Evolutionary conservation across 2,797 vertebrate genomes (phyloP), one percentile per base, ranked within the genome.

Genomic region (Sebastes cheni): DNA sequence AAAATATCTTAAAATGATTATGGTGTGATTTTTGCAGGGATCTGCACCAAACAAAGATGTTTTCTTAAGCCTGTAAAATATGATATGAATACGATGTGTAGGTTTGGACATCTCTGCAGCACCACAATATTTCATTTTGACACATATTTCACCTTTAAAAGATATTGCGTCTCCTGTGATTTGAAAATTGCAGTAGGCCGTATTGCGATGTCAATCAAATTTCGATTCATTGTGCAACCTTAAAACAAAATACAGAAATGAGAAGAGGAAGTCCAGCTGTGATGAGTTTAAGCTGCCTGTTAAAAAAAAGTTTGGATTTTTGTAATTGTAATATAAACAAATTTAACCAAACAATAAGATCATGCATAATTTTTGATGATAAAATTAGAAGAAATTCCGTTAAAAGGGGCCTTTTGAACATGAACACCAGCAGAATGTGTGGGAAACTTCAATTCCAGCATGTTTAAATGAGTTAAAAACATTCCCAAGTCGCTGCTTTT

Each of bases 381-480:
- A 18, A 52, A 64, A 8, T 67, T 7, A 5, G 20, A 34, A 67
- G 50, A 52, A 16, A 0, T 46, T 46, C 42, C 5, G 46, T 18
- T 64, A 30, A 58, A 62, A 30, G 1, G 3, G 16, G n/a, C 2
- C 12, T 14, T 42, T 73, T 42, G 23, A 65, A 66, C 18, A 30
- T 6, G 34, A 13, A 34, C 23, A 75, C n/a, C 56, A 67, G 39
- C n/a, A 55, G 14, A 62, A 34, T 50, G 13, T 60, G 10, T 34
- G 72, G 42, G 52, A 66, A 78, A 71, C 42, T 30, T 68, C 5
- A 55, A 12, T 74, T 72, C 18, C 58, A 72, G 76, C 61, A 36
- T 29, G 34, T 79, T 75, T 58, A 27, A 27, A 71, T 20, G 65
- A 82, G 58, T 67, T 81, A 55, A 77, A 75, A 82, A 64, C 52